Conservation (phyloP, 2,888 invertebrate genomes). For the Plemyria rubiginata region DNA sequence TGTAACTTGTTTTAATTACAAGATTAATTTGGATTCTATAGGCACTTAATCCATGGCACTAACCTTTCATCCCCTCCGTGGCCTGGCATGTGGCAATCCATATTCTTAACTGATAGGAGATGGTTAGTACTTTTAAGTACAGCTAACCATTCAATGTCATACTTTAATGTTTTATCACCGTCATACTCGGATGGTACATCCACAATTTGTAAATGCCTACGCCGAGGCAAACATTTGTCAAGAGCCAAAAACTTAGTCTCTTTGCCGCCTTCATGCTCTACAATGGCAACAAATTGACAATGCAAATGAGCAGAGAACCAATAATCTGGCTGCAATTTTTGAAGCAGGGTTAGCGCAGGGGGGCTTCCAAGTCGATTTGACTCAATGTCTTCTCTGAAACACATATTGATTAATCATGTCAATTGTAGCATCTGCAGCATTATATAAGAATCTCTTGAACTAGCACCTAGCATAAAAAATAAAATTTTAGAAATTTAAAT, state of each 20-base stretch:
- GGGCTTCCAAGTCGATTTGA: conserved; percentile 93
- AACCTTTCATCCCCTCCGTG: conserved; percentile 88
- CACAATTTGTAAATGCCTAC: conserved; percentile 95
- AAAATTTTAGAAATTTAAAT: too few species aligned
- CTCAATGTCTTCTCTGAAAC: conserved; percentile 91
- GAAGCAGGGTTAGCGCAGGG: conserved; percentile 92
- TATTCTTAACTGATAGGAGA: conserved; percentile 89
- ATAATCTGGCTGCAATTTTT: conserved; percentile 91
- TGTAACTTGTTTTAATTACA: background rate
- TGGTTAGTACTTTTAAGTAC: conserved; percentile 95
- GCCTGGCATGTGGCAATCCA: conserved; percentile 92
- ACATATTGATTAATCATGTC: background rate
- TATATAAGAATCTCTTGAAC: too few species aligned
- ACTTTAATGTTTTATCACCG: conserved; percentile 84
- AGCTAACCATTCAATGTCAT: conserved; percentile 98
- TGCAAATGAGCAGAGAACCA: conserved; percentile 99
- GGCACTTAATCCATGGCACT: conserved; percentile 24
- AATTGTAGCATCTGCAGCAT: too few species aligned
- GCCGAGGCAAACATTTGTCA: conserved; percentile 97
- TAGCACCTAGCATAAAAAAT: too few species aligned
- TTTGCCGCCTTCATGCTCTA: conserved; percentile 87
- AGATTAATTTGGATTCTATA: conserved; percentile 8
- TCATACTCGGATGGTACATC: conserved; percentile 85
- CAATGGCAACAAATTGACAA: conserved; percentile 95
- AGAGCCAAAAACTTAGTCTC: conserved; percentile 94